Evolutionary conservation across 1,140 invertebrate species (phyloP).

Genomic region (Dendrolimus kikuchii): DNA sequence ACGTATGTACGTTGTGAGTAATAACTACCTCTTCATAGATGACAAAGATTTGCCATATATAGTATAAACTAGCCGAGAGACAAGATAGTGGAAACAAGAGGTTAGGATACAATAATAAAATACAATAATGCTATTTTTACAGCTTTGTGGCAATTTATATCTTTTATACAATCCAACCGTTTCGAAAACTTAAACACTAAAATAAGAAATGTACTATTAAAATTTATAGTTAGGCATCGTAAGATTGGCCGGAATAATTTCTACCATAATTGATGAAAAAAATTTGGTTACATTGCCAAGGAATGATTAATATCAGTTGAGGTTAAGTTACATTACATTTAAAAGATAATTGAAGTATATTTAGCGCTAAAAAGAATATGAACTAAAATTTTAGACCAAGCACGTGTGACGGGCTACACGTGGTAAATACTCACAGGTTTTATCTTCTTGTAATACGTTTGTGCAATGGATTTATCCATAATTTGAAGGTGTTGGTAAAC

Average conservation of each 20-base stretch:
- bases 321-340: conserved; percentile 1
- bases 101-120: no score
- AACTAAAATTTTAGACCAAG: conserved; percentile 12
- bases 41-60: no score
- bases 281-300: not conserved
- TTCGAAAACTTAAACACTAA: not conserved
- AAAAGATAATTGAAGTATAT: conserved; percentile 4
- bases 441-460: conserved; percentile 41
- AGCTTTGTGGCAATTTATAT: no score
- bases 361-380: not conserved
- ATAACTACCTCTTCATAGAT: no score
- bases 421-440: conserved; percentile 55
- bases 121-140: no score
- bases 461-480: conserved; percentile 46
- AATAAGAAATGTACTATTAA: not conserved
- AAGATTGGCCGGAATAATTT: not conserved
- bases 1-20: no score
- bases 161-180: no score
- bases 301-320: not conserved
- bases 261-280: no score
- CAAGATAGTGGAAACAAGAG: no score
- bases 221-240: not conserved
- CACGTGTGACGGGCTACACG: conserved; percentile 45
- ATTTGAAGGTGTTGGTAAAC: conserved; percentile 39
- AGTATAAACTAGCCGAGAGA: no score